These are phyloP conservation scores for Lipophrys pholis DNA, from an alignment of 2,113 vertebrate genomes.

Conservation along the genomic window DNA sequence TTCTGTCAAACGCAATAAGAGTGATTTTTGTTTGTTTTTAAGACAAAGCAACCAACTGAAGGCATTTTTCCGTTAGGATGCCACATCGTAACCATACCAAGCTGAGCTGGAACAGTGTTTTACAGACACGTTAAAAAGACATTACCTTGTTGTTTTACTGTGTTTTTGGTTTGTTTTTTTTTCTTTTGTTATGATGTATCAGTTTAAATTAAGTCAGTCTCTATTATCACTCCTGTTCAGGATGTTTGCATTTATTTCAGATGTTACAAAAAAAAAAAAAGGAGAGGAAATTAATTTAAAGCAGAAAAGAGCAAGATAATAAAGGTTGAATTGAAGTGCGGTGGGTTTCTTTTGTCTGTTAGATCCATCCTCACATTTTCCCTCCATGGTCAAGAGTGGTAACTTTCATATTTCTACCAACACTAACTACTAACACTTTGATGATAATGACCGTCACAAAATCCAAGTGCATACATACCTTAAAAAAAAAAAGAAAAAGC, in stretches of 20 bases:
- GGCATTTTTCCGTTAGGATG: slow-evolving; percentile 84
- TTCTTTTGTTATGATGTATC: slow-evolving; percentile 78
- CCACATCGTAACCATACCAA: slow-evolving; percentile 83
- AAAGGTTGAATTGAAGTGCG: slow-evolving; percentile 84
- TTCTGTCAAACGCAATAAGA: slow-evolving; percentile 85
- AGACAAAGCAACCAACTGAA: slow-evolving; percentile 83
- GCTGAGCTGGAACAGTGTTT: slow-evolving; percentile 86
- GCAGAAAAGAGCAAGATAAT: slow-evolving; percentile 86
- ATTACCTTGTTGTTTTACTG: slow-evolving; percentile 82
- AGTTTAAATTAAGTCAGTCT: slow-evolving; percentile 87
- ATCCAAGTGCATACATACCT: too few species aligned
- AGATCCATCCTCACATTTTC: not conserved
- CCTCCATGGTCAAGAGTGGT: not conserved
- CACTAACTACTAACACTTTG: too few species aligned
- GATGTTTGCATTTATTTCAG: slow-evolving; percentile 84
- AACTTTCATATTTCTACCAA: too few species aligned
- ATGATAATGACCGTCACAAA: too few species aligned
- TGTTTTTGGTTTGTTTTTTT: slow-evolving; percentile 50
- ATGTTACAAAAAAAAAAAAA: slow-evolving; percentile 79
- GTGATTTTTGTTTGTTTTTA: slow-evolving; percentile 72
- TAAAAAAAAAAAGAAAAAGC: too few species aligned
- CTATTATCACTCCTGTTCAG: slow-evolving; percentile 87
- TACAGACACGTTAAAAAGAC: slow-evolving; percentile 85
- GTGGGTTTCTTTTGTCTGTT: slow-evolving; percentile 7
- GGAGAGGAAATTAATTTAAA: slow-evolving; percentile 86